phyloP scores from a whole-genome alignment of 2,797 vertebrate species.

The Syndactyla subalaris region DNA sequence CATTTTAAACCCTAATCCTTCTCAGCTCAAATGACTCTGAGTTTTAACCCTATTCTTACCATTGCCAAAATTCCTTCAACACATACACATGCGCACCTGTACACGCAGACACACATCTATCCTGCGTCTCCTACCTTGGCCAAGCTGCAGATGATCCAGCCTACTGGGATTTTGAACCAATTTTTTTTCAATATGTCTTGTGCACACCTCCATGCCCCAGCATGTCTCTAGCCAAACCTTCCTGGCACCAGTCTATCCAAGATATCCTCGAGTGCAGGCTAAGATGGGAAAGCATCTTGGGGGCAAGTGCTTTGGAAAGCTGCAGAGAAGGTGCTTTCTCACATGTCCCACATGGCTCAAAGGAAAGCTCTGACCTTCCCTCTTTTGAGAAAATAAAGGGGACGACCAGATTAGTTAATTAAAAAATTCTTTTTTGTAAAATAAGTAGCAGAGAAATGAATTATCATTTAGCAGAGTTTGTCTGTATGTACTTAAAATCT shows the following conservation, averaged over 20 bases:
- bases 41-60: background rate
- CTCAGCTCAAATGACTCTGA: background rate
- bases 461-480: background rate
- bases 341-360: background rate
- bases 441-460: background rate
- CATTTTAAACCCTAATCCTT: background rate
- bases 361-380: background rate
- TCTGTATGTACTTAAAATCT: background rate
- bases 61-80: background rate
- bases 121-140: background rate
- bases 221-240: background rate
- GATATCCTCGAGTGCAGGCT: background rate
- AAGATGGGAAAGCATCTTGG: background rate
- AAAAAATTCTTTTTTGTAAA: background rate
- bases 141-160: background rate
- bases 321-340: background rate
- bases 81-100: background rate
- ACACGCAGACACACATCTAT: rapidly evolving
- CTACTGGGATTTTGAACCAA: background rate
- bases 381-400: background rate
- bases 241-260: background rate
- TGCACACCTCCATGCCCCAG: background rate
- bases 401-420: background rate
- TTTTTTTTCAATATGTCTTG: background rate
- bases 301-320: background rate